A percentile compares a stretch with the other conserved stretches of the same genome.
Conservation (phyloP, 92 coral and sea anemone species). For the Parazoanthus atlanticus region DNA sequence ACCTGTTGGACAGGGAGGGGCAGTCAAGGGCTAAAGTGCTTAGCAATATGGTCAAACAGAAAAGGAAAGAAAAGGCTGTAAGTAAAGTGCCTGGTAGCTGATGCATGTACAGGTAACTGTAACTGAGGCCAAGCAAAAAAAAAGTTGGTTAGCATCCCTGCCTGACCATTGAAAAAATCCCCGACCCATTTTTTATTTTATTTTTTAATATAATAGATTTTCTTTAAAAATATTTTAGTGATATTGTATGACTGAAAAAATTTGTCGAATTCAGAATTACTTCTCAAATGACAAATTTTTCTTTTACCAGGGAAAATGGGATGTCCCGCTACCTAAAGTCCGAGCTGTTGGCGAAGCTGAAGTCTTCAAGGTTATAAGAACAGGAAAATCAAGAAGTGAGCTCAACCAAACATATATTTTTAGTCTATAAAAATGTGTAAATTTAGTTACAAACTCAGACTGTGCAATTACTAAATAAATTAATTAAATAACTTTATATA, state of each 20-base stretch:
- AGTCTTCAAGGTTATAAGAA: conserved; percentile 91
- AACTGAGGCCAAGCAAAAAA: no score
- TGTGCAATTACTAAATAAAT: not conserved
- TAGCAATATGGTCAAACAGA: conserved; percentile 98
- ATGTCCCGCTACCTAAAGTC: conserved; percentile 98
- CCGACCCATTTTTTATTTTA: no score
- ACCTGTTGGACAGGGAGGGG: conserved; percentile 96
- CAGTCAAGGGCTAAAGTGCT: conserved; percentile 98
- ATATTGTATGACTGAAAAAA: no score
- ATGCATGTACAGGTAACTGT: no score
- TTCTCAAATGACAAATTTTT: not conserved
- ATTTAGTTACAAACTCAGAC: no score
- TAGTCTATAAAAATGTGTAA: no score
- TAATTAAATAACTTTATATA: not conserved
- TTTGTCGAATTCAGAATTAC: no score
- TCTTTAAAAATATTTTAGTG: not conserved
- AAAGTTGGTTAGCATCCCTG: no score
- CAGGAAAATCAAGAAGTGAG: conserved; percentile 97
- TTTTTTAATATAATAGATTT: no score
- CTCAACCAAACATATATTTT: not conserved
- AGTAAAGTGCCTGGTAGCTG: conserved; percentile 35
- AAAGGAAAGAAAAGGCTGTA: conserved; percentile 99
- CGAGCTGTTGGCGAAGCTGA: conserved; percentile 98
- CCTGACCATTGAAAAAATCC: no score
- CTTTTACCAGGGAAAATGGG: conserved; percentile 88